These are phyloP conservation scores for Nematostella vectensis DNA, from an alignment of 92 coral and sea anemone species.

Conservation along the genomic window DNA sequence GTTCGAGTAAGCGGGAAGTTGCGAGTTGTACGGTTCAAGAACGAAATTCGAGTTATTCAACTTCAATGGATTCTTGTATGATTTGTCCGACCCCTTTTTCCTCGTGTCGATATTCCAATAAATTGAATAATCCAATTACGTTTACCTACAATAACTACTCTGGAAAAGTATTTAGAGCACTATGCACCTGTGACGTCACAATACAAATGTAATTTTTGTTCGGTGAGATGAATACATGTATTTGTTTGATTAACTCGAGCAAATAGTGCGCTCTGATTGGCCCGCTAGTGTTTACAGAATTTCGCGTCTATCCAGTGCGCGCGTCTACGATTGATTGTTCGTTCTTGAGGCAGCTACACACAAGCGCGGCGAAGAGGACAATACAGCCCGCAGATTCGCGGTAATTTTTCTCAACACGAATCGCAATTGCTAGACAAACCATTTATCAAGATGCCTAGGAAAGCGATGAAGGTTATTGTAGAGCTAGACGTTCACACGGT, in stretches of 20 bases:
- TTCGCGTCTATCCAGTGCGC: slow-evolving; percentile 64
- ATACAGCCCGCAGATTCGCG: not conserved
- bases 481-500: slow-evolving; percentile 92
- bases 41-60: too few species aligned
- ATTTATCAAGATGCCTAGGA: slow-evolving; percentile 73
- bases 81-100: too few species aligned
- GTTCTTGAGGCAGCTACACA: slow-evolving; percentile 23
- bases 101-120: too few species aligned
- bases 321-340: slow-evolving; percentile 43
- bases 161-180: too few species aligned
- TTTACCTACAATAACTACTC: too few species aligned
- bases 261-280: slow-evolving; percentile 49
- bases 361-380: not conserved
- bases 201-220: slow-evolving; percentile 9
- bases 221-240: slow-evolving; percentile 9
- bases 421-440: slow-evolving; percentile 4
- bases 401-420: not conserved
- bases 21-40: too few species aligned
- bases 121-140: too few species aligned
- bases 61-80: too few species aligned
- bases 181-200: slow-evolving; percentile 69
- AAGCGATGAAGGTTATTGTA: slow-evolving; percentile 98
- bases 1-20: too few species aligned
- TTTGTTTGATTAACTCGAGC: slow-evolving; percentile 14
- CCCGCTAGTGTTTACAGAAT: slow-evolving; percentile 39